These are phyloP conservation scores for Phallusia fumigata DNA, from an alignment of 23 tunicate species.

Conservation along the genomic window DNA sequence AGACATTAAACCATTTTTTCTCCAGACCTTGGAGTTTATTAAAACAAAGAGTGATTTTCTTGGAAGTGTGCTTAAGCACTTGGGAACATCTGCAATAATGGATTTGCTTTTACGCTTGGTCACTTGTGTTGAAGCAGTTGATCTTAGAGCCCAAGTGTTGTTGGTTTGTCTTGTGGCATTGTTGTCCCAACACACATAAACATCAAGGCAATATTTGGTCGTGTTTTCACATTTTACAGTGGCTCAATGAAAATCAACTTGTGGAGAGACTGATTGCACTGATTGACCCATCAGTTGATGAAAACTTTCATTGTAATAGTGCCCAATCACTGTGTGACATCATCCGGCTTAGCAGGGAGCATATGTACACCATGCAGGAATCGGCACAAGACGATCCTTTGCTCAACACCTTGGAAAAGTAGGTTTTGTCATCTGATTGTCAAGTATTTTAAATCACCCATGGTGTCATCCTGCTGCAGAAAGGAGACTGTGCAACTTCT, in stretches of 20 bases:
- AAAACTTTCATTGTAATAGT: constrained; percentile 88
- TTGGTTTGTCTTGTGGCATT: constrained; percentile 37
- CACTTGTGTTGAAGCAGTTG: constrained; percentile 88
- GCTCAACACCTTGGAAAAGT: constrained; percentile 80
- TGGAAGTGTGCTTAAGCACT: constrained; percentile 75
- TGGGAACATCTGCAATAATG: constrained; percentile 97
- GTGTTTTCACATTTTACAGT: constrained; percentile 33
- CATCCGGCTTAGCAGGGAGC: constrained; percentile 89
- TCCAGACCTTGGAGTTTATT: constrained; percentile 85
- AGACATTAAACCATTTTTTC: neutral
- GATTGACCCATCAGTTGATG: constrained; percentile 70
- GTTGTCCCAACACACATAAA: neutral
- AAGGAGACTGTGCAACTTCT: constrained; percentile 92
- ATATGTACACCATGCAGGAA: constrained; percentile 95
- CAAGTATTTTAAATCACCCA: neutral
- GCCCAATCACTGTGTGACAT: constrained; percentile 94
- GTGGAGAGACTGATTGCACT: constrained; percentile 75
- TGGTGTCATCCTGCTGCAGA: constrained; percentile 25
- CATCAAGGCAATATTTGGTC: neutral
- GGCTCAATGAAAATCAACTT: constrained; percentile 83
- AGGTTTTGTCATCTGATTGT: neutral
- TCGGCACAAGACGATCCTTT: constrained; percentile 95
- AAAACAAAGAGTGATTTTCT: constrained; percentile 77
- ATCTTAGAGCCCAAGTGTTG: constrained; percentile 73
- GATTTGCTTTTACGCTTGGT: constrained; percentile 87